Evolutionary conservation across 1,140 invertebrate genomes (phyloP).

Genomic region (Magallana gigas): DNA sequence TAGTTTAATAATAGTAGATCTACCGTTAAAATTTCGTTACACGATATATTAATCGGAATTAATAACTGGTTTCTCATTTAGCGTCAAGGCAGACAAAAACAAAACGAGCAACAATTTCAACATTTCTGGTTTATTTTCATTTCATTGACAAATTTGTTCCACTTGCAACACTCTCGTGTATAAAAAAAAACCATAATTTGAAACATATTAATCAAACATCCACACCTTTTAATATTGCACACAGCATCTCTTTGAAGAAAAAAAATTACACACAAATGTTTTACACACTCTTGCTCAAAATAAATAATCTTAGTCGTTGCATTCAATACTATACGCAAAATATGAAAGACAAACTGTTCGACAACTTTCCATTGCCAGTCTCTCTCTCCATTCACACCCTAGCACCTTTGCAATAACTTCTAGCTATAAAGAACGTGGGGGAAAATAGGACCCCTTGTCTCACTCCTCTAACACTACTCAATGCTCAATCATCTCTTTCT

Average conservation of each 20-base stretch:
- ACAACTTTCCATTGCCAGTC: background rate
- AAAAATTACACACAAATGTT: background rate
- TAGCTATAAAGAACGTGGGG: background rate
- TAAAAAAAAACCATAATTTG: too few relatives aligned
- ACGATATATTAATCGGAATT: too few relatives aligned
- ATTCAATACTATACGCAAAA: constrained; percentile 27
- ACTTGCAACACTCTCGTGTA: too few relatives aligned
- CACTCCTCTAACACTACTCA: background rate
- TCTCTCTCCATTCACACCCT: background rate
- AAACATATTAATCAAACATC: too few relatives aligned
- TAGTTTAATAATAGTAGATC: too few relatives aligned
- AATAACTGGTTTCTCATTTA: too few relatives aligned
- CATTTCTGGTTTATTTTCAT: too few relatives aligned
- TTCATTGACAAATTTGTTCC: too few relatives aligned
- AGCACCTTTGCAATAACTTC: constrained; percentile 31
- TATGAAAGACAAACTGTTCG: constrained; percentile 24
- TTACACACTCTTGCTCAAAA: constrained; percentile 21
- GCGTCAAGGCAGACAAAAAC: too few relatives aligned
- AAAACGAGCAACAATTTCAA: too few relatives aligned
- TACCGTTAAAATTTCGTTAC: too few relatives aligned
- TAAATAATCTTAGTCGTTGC: background rate
- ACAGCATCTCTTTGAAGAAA: background rate
- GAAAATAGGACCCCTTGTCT: constrained; percentile 6
- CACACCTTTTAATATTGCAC: background rate
- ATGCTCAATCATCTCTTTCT: background rate